Conservation (phyloP, 1,140 invertebrate genomes). For the Heliothis subflexa region DNA sequence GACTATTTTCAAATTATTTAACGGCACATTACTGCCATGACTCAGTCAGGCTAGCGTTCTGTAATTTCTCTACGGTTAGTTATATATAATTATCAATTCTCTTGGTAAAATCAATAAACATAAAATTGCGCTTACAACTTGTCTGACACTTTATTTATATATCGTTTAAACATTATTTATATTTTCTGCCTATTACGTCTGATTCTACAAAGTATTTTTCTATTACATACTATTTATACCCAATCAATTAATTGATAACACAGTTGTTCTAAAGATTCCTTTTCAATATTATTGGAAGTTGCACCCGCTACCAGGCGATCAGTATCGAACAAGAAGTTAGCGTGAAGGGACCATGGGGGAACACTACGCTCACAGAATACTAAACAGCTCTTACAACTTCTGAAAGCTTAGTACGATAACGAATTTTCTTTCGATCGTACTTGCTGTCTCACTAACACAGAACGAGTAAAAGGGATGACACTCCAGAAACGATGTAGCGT, state of each 20-base stretch:
- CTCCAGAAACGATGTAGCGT: background rate
- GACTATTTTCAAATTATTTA: background rate
- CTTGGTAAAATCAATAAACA: conserved; percentile 17
- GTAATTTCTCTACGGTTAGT: background rate
- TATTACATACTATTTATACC: background rate
- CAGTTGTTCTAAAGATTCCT: conserved; percentile 11
- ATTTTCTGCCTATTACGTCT: background rate
- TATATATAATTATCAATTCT: background rate
- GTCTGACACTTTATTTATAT: conserved; percentile 13
- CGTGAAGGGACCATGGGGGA: conserved; percentile 54
- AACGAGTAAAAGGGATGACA: conserved; percentile 17
- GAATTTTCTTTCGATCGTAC: conserved; percentile 44
- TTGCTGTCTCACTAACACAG: conserved; percentile 19
- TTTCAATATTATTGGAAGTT: conserved; percentile 33
- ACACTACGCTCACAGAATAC: conserved; percentile 59
- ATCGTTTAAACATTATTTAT: background rate
- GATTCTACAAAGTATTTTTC: background rate
- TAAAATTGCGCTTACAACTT: conserved; percentile 21
- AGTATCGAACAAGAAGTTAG: conserved; percentile 39
- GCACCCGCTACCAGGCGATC: conserved; percentile 38
- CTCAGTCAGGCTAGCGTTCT: background rate
- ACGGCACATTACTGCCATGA: background rate
- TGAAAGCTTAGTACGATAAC: conserved; percentile 48
- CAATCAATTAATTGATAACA: background rate
- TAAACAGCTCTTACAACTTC: conserved; percentile 55